phyloP scores from a whole-genome alignment of 2,113 vertebrate genomes.

The Tor tambroides region DNA sequence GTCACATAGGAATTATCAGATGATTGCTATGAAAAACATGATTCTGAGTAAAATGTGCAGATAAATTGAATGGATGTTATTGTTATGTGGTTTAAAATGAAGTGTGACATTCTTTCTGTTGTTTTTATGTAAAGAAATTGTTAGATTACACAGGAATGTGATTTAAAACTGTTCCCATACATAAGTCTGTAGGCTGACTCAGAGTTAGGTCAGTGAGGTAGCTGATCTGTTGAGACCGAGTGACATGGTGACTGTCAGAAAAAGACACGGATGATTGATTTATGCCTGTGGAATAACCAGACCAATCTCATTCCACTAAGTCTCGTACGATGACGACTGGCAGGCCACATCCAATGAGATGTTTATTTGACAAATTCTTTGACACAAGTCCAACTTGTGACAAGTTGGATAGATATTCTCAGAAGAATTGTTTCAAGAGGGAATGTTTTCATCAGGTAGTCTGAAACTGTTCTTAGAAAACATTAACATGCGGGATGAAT shows the following conservation, averaged over 20 bases:
- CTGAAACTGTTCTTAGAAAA: slow-evolving; percentile 1
- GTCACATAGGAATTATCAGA: background rate
- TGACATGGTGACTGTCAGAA: slow-evolving; percentile 11
- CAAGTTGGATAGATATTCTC: slow-evolving; percentile 11
- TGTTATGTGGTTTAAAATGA: background rate
- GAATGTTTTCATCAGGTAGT: background rate
- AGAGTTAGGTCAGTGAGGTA: background rate
- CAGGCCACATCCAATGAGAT: slow-evolving; percentile 9
- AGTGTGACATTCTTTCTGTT: background rate
- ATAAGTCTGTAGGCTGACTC: background rate
- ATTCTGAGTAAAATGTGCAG: background rate
- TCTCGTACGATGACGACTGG: slow-evolving; percentile 16
- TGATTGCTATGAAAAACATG: background rate
- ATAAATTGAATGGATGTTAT: background rate
- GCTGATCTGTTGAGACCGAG: background rate
- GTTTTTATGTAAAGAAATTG: background rate
- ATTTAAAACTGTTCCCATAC: background rate
- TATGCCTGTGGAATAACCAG: slow-evolving; percentile 22
- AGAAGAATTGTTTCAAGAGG: background rate
- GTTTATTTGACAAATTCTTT: slow-evolving; percentile 15
- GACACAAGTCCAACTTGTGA: slow-evolving; percentile 5
- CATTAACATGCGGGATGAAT: background rate
- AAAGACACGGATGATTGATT: background rate
- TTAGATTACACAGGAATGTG: background rate
- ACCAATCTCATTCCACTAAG: slow-evolving; percentile 46